These are phyloP conservation scores for Rhopilema esculentum DNA, from an alignment of 30 jellyfish, hydroid and myxozoan species.

Conservation along the genomic window DNA sequence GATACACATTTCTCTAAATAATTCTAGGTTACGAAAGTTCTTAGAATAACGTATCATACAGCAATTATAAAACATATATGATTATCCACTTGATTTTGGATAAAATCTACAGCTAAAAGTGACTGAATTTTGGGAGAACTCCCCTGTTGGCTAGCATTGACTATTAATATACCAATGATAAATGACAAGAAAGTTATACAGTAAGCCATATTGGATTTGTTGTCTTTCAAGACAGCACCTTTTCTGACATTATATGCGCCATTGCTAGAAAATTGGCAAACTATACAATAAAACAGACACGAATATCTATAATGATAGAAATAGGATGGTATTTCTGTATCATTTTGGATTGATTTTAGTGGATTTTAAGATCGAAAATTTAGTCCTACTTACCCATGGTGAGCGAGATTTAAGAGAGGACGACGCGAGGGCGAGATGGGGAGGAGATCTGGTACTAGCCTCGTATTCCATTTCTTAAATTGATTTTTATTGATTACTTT, in stretches of 20 bases:
- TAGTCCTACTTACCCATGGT: slow-evolving; percentile 38
- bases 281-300: background rate
- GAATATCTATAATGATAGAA: no score
- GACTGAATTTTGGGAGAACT: no score
- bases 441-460: slow-evolving; percentile 36
- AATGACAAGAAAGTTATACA: background rate
- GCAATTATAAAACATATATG: no score
- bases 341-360: background rate
- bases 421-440: slow-evolving; percentile 13
- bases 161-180: no score
- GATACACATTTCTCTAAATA: no score
- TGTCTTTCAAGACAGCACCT: background rate
- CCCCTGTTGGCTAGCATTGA: no score
- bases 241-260: background rate
- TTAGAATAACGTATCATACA: no score
- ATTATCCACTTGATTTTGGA: no score
- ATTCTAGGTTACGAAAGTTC: no score
- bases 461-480: background rate
- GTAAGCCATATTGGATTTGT: background rate
- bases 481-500: background rate
- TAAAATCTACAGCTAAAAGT: no score
- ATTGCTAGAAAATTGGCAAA: background rate
- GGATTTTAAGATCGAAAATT: background rate
- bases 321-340: background rate
- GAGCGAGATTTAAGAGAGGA: slow-evolving; percentile 34